phyloP scores from a whole-genome alignment of 1,140 invertebrate genomes.

The Bemisia tabaci region DNA sequence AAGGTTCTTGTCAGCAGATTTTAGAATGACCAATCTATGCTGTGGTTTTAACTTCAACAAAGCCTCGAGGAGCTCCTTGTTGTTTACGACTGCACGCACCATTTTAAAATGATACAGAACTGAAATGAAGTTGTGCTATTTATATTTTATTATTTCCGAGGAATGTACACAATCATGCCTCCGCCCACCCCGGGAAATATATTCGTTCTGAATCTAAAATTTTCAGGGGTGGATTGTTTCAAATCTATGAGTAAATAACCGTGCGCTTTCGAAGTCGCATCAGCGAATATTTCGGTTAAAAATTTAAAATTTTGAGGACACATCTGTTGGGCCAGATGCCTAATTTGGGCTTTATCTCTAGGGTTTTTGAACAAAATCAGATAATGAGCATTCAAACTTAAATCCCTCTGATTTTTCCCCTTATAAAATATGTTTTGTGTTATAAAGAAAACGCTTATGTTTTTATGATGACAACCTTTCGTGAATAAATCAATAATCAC shows the following conservation, averaged over 20 bases:
- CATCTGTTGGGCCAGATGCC: constrained; percentile 9
- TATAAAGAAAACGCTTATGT: constrained; percentile 32
- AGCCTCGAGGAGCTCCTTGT: neutral
- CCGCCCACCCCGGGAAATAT: constrained; percentile 20
- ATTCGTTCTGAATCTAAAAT: constrained; percentile 11
- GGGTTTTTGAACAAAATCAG: constrained; percentile 15
- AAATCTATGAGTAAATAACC: constrained; percentile 13
- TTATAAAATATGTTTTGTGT: constrained; percentile 33
- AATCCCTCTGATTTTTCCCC: constrained; percentile 18
- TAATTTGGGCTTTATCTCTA: constrained; percentile 12
- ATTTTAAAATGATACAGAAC: constrained; percentile 28
- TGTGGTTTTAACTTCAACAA: constrained; percentile 1
- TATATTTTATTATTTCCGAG: constrained; percentile 13
- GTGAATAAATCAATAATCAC: constrained; percentile 32
- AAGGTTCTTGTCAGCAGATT: constrained; percentile 3
- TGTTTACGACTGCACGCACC: constrained; percentile 22
- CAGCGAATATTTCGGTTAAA: constrained; percentile 4
- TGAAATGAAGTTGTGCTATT: neutral
- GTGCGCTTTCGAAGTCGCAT: constrained; percentile 7
- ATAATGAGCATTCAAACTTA: constrained; percentile 11
- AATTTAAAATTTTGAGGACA: constrained; percentile 4
- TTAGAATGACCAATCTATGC: constrained; percentile 1
- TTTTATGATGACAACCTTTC: constrained; percentile 30
- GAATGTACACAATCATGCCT: constrained; percentile 24
- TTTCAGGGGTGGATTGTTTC: constrained; percentile 9